Percentiles rank a stretch among this genome's conserved stretches.
phyloP scores from a whole-genome alignment of 1,140 invertebrate species.

The Heliconius nattereri region DNA sequence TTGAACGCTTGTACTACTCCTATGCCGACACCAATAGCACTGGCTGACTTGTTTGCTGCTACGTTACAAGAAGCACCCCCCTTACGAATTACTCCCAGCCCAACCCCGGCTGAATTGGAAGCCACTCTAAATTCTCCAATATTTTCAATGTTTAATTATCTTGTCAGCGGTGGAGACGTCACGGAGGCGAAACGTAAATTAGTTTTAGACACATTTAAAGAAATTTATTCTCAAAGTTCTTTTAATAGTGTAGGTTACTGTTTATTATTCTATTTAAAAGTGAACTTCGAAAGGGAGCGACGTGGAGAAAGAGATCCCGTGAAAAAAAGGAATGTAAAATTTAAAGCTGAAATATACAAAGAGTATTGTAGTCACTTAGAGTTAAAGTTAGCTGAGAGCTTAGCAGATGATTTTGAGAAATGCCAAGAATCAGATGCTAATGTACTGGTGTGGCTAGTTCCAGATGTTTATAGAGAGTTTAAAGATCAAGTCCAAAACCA shows the following conservation, averaged over 20 bases:
- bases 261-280: conserved; percentile 85
- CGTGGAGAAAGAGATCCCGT: conserved; percentile 68
- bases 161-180: conserved; percentile 76
- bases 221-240: conserved; percentile 84
- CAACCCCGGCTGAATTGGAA: conserved; percentile 65
- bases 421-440: conserved; percentile 94
- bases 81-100: conserved; percentile 59
- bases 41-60: conserved; percentile 74
- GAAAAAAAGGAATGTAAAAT: conserved; percentile 85
- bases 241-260: conserved; percentile 91
- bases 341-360: conserved; percentile 91
- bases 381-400: conserved; percentile 88
- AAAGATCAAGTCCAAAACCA: conserved; percentile 93
- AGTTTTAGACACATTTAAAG: conserved; percentile 87
- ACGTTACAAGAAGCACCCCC: conserved; percentile 69
- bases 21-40: conserved; percentile 75
- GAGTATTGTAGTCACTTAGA: conserved; percentile 92
- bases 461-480: conserved; percentile 95
- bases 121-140: conserved; percentile 65
- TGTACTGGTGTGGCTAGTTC: conserved; percentile 94
- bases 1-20: conserved; percentile 81
- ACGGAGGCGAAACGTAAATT: conserved; percentile 91
- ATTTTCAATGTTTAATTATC: conserved; percentile 69
- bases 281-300: conserved; percentile 71
- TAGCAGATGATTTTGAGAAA: conserved; percentile 90